Evolutionary conservation across 2,797 vertebrate genomes (phyloP), one percentile per base, ranked within the genome.

Genomic region (Pipistrellus pygmaeus): DNA sequence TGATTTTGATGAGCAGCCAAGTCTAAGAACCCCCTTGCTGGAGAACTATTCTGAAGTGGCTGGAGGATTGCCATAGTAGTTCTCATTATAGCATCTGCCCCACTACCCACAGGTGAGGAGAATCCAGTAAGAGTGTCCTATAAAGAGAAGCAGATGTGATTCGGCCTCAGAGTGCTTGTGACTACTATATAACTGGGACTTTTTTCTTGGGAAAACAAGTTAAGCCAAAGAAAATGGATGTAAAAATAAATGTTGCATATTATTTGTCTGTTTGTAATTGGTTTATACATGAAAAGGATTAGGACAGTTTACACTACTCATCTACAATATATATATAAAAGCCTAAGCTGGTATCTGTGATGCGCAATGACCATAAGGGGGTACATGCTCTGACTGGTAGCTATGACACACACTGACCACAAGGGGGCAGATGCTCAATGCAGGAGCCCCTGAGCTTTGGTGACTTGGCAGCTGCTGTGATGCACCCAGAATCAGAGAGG

Each of bases 1-100:
- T 76, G 35, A 90, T 84, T 95, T 80, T 95, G 94, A 95, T 53
- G 53, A 88, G 6, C 30, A 83, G 60, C 46, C 91, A 96, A 95
- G 12, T 80, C 76, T 53, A 69, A 91, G 30, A 88, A 75, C 44
- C 83, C 83, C 62, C 83, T 93, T 80, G 20, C n/a, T 35, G 81
- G 38, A 2, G 73, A 77, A 85, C 92, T 90, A 83, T 53, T 41
- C 78, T 83, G 6, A 48, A 60, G 53, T 71, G 30, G 14, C 75
- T 88, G 85, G 68, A 78, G 5, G 62, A 11, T 44, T 66, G 51
- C 48, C 68, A 78, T 27, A 3, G 66, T 18, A 38, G 13, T 82
- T 93, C 51, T 85, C 66, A 48, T 3, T 60, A 8, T 3, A 12
- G 23, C 76, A 96, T 66, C 78, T 96, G 90, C 46, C 60, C 38